Evolutionary conservation across 2,113 vertebrate genomes (phyloP).

Genomic region (Colinus virginianus): DNA sequence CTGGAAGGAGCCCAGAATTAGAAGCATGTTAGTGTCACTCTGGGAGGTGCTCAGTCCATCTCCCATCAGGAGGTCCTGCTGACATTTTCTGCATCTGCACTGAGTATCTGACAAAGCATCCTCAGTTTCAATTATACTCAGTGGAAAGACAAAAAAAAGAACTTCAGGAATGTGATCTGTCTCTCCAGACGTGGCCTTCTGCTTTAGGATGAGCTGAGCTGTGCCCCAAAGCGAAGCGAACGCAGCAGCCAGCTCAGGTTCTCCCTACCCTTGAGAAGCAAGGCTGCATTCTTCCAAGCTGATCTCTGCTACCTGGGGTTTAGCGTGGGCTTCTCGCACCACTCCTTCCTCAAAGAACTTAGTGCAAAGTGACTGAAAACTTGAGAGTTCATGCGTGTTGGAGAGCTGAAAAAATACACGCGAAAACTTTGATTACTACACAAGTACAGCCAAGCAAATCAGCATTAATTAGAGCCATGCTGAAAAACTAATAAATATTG

Average conservation of each 20-base stretch:
- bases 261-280: conserved; percentile 13
- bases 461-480: conserved; percentile 44
- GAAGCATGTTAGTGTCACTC: background rate
- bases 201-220: background rate
- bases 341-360: conserved; percentile 11
- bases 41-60: background rate
- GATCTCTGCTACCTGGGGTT: background rate
- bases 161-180: background rate
- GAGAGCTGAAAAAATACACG: conserved; percentile 35
- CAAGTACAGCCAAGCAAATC: conserved; percentile 56
- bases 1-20: background rate
- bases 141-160: background rate
- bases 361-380: conserved; percentile 15
- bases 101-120: background rate
- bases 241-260: rapidly evolving
- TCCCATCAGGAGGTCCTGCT: background rate
- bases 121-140: background rate
- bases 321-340: background rate
- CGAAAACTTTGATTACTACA: conserved; percentile 16
- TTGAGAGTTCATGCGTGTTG: background rate
- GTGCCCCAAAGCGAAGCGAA: background rate
- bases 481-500: conserved; percentile 44
- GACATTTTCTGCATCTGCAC: background rate
- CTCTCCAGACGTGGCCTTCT: background rate
- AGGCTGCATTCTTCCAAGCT: background rate